Evolutionary conservation across 1,140 invertebrate species (phyloP).

Genomic region (Ctenoplectra terminalis): DNA sequence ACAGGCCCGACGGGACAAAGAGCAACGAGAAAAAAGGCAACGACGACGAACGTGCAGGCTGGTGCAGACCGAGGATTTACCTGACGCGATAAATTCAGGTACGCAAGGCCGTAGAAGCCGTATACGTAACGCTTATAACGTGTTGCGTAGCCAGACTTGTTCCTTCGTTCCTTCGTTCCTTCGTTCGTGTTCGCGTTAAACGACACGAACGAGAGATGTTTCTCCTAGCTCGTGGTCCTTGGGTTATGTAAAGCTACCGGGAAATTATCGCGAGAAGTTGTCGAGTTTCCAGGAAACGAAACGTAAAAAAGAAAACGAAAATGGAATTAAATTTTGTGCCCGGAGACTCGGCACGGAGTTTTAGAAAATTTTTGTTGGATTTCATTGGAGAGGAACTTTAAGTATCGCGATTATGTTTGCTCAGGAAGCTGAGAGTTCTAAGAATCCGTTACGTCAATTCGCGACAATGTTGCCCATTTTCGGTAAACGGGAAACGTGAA

Average conservation of each 20-base stretch:
- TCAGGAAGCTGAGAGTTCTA: background rate
- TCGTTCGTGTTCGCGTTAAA: background rate
- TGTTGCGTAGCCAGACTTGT: constrained; percentile 23
- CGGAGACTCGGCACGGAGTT: too few species aligned
- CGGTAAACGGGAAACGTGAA: background rate
- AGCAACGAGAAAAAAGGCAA: constrained; percentile 29
- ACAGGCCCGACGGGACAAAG: constrained; percentile 15
- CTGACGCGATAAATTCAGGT: constrained; percentile 73
- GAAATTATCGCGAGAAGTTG: constrained; percentile 48
- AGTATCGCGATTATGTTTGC: background rate
- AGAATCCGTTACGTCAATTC: too few species aligned
- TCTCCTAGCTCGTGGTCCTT: constrained; percentile 55
- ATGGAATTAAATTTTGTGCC: too few species aligned
- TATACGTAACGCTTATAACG: constrained; percentile 63
- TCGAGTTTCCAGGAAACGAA: constrained; percentile 24
- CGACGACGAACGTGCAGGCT: background rate
- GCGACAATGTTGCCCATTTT: background rate
- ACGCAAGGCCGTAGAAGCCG: constrained; percentile 66
- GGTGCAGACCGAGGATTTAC: constrained; percentile 62
- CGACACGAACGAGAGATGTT: constrained; percentile 1
- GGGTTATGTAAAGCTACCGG: constrained; percentile 67
- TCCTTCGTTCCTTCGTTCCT: constrained; percentile 8
- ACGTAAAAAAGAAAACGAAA: background rate
- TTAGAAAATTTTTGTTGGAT: too few species aligned
- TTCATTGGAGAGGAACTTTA: too few species aligned